phyloP scores from a whole-genome alignment of 2,113 vertebrate genomes.

The Ciconia stormi region DNA sequence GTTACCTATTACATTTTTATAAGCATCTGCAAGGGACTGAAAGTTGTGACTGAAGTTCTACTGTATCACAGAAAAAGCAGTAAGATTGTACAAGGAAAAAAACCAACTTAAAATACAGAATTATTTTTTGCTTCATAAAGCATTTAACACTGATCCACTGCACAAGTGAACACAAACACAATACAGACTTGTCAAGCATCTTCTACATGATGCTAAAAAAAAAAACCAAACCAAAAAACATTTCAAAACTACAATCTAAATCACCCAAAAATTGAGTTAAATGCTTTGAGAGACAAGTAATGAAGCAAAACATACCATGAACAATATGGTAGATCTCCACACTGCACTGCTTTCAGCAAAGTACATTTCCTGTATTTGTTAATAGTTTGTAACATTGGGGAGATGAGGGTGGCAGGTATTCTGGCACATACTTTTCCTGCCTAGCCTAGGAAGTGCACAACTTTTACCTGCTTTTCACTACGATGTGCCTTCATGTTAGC shows the following conservation, averaged over 20 bases:
- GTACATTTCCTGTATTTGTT: slow-evolving; percentile 70
- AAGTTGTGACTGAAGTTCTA: slow-evolving; percentile 51
- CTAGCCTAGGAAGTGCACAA: background rate
- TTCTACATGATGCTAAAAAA: background rate
- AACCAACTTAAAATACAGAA: background rate
- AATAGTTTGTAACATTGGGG: background rate
- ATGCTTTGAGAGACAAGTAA: slow-evolving; percentile 42
- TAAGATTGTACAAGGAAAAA: background rate
- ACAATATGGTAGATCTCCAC: background rate
- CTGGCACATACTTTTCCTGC: background rate
- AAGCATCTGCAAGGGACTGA: background rate
- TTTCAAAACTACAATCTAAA: background rate
- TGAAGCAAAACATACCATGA: slow-evolving; percentile 47
- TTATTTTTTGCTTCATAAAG: slow-evolving; percentile 62
- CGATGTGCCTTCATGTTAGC: background rate
- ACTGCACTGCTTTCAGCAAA: background rate
- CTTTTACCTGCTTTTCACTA: background rate
- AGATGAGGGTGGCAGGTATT: background rate
- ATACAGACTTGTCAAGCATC: background rate
- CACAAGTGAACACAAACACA: background rate
- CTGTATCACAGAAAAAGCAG: background rate
- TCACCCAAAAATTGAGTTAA: slow-evolving; percentile 28
- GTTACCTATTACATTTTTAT: background rate
- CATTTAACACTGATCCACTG: slow-evolving; percentile 47
- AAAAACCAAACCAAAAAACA: background rate